These are phyloP conservation scores for Etia nguti DNA, from an alignment of 2,113 vertebrate species.

Conservation along the genomic window DNA sequence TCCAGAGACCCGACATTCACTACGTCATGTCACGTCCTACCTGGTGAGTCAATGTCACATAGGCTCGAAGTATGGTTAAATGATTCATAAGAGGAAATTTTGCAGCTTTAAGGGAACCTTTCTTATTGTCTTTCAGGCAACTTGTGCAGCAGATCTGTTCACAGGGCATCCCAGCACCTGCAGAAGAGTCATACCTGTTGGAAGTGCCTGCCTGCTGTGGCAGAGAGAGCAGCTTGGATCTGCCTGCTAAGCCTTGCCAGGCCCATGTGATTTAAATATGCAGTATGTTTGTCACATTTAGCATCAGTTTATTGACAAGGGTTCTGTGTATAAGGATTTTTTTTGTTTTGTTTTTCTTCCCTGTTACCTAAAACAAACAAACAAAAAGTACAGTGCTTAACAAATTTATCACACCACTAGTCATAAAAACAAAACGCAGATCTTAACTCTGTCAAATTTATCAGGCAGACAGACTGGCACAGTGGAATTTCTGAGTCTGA, in stretches of 20 bases:
- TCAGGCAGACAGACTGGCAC: neutral
- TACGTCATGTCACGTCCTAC: slow-evolving; percentile 87
- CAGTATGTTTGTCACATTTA: neutral
- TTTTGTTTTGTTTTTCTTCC: neutral
- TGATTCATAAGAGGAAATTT: neutral
- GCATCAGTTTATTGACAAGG: neutral
- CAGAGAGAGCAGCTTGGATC: slow-evolving; percentile 82
- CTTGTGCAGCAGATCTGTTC: slow-evolving; percentile 83
- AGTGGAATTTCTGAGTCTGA: neutral
- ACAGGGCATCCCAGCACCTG: slow-evolving; percentile 68
- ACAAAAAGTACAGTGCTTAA: neutral
- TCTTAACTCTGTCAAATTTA: neutral
- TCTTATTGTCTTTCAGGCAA: slow-evolving; percentile 72
- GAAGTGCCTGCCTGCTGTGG: slow-evolving; percentile 83
- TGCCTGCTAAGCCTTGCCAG: slow-evolving; percentile 75
- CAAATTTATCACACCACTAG: neutral
- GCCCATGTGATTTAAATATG: slow-evolving; percentile 75
- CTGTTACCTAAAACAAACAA: neutral
- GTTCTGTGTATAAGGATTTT: neutral
- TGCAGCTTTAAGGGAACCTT: neutral
- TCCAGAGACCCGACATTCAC: slow-evolving; percentile 88
- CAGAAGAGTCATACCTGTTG: slow-evolving; percentile 69
- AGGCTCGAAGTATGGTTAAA: neutral
- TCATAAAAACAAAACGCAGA: neutral
- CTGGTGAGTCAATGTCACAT: slow-evolving; percentile 76